These are phyloP conservation scores for Sebastes schlegelii DNA, from an alignment of 2,113 vertebrate species.

Conservation along the genomic window DNA sequence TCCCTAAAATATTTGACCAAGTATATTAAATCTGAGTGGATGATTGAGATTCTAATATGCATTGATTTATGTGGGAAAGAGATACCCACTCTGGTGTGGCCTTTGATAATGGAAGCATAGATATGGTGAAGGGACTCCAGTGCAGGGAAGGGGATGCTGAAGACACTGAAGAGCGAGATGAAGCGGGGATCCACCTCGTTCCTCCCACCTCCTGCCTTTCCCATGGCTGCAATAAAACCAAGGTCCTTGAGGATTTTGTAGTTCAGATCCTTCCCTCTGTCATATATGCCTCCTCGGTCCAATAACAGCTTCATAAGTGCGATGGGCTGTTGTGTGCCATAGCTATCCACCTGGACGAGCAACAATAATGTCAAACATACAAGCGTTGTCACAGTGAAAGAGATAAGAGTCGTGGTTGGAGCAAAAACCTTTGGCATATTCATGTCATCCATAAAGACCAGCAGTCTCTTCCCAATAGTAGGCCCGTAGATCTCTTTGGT, in stretches of 20 bases:
- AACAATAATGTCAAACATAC: background rate
- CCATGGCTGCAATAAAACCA: conserved; percentile 95
- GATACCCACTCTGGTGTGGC: conserved; percentile 89
- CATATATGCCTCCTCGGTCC: conserved; percentile 91
- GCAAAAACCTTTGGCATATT: conserved; percentile 95
- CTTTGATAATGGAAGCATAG: conserved; percentile 92
- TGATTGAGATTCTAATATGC: conserved; percentile 2
- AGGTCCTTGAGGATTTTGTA: conserved; percentile 93
- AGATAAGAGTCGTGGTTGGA: background rate
- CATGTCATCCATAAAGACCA: conserved; percentile 97
- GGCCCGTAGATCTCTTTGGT: conserved; percentile 94
- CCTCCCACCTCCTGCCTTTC: conserved; percentile 95
- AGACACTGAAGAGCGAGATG: conserved; percentile 93
- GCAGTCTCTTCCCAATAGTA: conserved; percentile 91
- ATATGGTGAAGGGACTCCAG: conserved; percentile 90
- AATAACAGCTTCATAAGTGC: conserved; percentile 94
- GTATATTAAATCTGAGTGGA: conserved; percentile 5
- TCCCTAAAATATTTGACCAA: conserved; percentile 72
- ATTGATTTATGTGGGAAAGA: background rate
- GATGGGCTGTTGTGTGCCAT: conserved; percentile 96
- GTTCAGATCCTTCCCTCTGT: conserved; percentile 93
- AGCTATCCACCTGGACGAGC: conserved; percentile 89
- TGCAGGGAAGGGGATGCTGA: conserved; percentile 91
- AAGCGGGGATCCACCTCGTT: conserved; percentile 95
- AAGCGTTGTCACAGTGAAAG: background rate